Evolutionary conservation across 2,888 invertebrate genomes (phyloP).

Genomic region (Sarcophaga carnaria): DNA sequence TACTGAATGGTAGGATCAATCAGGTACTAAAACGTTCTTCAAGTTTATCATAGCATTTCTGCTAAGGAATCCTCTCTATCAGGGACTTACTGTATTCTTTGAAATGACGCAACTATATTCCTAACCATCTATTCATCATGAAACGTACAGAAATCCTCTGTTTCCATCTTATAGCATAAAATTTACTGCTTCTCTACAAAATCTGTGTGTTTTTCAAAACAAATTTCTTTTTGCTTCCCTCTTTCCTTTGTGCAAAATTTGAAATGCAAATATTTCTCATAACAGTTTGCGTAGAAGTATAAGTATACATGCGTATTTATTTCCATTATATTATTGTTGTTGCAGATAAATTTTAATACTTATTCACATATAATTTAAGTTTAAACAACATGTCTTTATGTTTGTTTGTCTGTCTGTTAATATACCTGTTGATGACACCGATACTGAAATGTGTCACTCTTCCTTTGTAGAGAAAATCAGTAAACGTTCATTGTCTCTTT

Average conservation of each 20-base stretch:
- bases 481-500: not conserved
- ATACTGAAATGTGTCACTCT: not conserved
- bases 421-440: not conserved
- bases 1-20: no score
- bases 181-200: not conserved
- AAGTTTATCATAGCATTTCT: no score
- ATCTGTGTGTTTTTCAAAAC: not conserved
- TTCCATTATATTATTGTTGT: not conserved
- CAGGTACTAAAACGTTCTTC: no score
- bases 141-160: not conserved
- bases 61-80: no score
- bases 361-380: not conserved
- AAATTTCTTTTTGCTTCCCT: no score
- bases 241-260: no score
- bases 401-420: not conserved
- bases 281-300: no score
- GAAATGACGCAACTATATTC: no score
- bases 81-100: no score
- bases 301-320: no score
- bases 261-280: no score
- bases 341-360: not conserved
- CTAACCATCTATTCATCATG: not conserved
- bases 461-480: not conserved
- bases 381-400: not conserved
- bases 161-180: not conserved